Evolutionary conservation across 2,113 vertebrate species (phyloP), one percentile per base, ranked within the genome.

Genomic region (Passer domesticus): DNA sequence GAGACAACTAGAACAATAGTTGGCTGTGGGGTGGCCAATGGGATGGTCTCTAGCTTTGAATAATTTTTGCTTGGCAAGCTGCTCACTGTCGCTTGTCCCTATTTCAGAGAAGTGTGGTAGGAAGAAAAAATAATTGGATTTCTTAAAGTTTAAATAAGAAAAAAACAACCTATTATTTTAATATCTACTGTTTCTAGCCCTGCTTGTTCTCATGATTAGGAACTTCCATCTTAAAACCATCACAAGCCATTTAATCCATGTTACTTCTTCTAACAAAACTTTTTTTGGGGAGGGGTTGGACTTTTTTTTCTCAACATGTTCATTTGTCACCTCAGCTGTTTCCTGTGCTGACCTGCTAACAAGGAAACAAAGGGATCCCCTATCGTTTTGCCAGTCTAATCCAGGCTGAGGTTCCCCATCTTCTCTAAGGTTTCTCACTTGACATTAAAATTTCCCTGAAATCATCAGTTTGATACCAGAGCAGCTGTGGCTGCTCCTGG

Each of bases 251-350:
- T 77, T 62, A 20, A 46, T 55, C 33, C 27, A n/a, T 31, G 9
- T 60, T 68, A 52, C 50, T 60, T 76, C 41, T 62, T 68, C 44
- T 49, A 70, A 70, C 2, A 72, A 55, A 49, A 52, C 15, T 28
- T 49, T 39, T 3, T 17, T 4, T 4, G 2, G 9, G 13, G 31
- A 37, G 11, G 6, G 5, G 9, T 11, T 31, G 27, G 20, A 15
- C 4, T 19, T 43, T 37, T 52, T 44, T 43, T 46, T 10, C 5
- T 53, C 35, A 28, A 24, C 22, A 41, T 3, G 12, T 63, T 81
- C 13, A 33, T 79, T 75, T 53, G 17, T 66, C 39, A 73, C 20
- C 19, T 31, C 21, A 33, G n/a, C 58, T n/a, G 10, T 43, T 82
- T 66, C 56, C 31, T 31, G 6, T 2, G 8, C 58, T 50, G 31